These are phyloP conservation scores for Phrynosoma platyrhinos DNA, from an alignment of 2,113 vertebrate species.

Conservation along the genomic window DNA sequence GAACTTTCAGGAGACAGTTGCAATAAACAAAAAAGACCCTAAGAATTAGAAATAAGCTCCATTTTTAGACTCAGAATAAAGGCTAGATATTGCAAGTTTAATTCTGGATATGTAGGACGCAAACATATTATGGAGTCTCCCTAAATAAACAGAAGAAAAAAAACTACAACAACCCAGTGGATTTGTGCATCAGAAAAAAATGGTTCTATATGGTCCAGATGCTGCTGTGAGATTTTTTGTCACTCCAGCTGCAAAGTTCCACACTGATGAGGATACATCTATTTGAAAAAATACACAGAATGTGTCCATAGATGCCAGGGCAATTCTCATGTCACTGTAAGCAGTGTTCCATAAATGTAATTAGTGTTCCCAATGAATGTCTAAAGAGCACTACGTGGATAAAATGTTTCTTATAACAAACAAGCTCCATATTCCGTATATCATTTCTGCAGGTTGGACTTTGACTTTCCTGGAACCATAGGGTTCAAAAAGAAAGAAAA, in stretches of 20 bases:
- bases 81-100: not conserved
- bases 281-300: conserved; percentile 77
- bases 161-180: not conserved
- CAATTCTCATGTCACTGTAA: conserved; percentile 55
- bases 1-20: not conserved
- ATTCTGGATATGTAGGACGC: accelerated
- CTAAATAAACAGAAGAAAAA: not conserved
- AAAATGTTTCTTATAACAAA: conserved; percentile 11
- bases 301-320: conserved; percentile 50
- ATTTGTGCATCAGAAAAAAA: conserved; percentile 10
- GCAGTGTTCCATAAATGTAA: conserved; percentile 55
- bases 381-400: not conserved
- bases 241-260: conserved; percentile 72
- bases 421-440: not conserved
- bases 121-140: not conserved
- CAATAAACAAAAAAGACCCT: not conserved
- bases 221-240: conserved; percentile 45
- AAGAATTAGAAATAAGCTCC: not conserved
- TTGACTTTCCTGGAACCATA: accelerated
- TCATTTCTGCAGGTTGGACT: not conserved
- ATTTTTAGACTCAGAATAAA: not conserved
- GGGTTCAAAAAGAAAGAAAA: conserved; percentile 9
- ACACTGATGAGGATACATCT: conserved; percentile 69
- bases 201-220: not conserved
- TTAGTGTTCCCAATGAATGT: conserved; percentile 28